Percentiles rank a stretch among this genome's conserved stretches.
These are phyloP conservation scores for Suillia variegata DNA, from an alignment of 2,888 invertebrate genomes.

Conservation along the genomic window DNA sequence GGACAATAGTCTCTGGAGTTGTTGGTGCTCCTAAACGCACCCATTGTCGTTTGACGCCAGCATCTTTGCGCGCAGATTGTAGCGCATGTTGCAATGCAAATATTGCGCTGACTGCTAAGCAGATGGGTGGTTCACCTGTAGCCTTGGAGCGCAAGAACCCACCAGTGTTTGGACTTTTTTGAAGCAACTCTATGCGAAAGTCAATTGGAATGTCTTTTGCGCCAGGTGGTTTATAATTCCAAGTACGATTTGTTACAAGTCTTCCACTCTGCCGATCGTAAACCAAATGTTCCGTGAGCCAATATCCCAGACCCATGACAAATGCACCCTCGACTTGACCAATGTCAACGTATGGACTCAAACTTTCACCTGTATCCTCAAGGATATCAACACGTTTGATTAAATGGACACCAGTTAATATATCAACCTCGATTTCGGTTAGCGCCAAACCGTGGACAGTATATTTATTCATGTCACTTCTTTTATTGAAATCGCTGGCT, in stretches of 20 bases:
- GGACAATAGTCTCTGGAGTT: slow-evolving; percentile 52
- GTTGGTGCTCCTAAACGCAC: slow-evolving; percentile 53
- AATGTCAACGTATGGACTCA: slow-evolving; percentile 75
- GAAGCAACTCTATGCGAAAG: slow-evolving; percentile 72
- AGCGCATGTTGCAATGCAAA: slow-evolving; percentile 74
- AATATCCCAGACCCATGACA: slow-evolving; percentile 77
- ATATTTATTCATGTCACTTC: slow-evolving; percentile 66
- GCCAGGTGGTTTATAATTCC: slow-evolving; percentile 81
- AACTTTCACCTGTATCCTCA: slow-evolving; percentile 75
- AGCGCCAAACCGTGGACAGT: slow-evolving; percentile 69
- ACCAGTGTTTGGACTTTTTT: slow-evolving; percentile 68
- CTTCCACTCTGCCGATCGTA: slow-evolving; percentile 70
- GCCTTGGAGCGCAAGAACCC: slow-evolving; percentile 79
- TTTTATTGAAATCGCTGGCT: slow-evolving; percentile 66
- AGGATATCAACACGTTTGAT: slow-evolving; percentile 72
- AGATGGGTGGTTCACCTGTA: slow-evolving; percentile 70
- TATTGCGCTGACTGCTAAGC: slow-evolving; percentile 64
- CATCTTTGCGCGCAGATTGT: slow-evolving; percentile 70
- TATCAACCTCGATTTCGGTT: slow-evolving; percentile 77
- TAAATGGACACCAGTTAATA: slow-evolving; percentile 77
- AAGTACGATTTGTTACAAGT: slow-evolving; percentile 76
- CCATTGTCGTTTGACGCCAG: slow-evolving; percentile 61
- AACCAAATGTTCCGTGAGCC: slow-evolving; percentile 74
- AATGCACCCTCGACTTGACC: slow-evolving; percentile 83
- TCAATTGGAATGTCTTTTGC: slow-evolving; percentile 79